Evolutionary conservation across 2,113 vertebrate genomes (phyloP), one percentile per base, ranked within the genome.

Genomic region (Morone chrysops): DNA sequence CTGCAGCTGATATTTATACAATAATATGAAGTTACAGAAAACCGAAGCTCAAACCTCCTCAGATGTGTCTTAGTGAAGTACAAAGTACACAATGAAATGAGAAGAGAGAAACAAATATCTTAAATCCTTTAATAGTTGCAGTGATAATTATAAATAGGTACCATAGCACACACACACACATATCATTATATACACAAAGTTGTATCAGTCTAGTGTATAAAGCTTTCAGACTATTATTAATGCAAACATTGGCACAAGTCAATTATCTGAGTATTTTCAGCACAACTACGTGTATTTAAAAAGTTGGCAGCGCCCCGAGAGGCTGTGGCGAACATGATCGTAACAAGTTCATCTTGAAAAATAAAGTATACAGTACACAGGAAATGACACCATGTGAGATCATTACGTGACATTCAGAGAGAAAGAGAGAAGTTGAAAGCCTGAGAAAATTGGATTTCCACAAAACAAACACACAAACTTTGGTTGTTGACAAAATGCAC

Each of bases 381-480:
- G 79, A 75, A 80, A 69, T 57, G 45, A 87, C 84, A 84, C 57
- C 22, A 20, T 47, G 79, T 74, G 70, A 88, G 80, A 78, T 56
- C 47, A 84, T 47, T 43, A 78, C 48, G 54, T 71, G 81, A 95
- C 92, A 94, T 92, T 94, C 87, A 91, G 86, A 86, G 70, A 80
- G 81, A 81, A 25, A 31, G 31, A 31, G 31, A 31, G 41, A 85
- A 57, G 18, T 71, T 41, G 8, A 79, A 81, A 88, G 89, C 94
- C 92, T 95, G 93, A 94, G 94, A 93, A 31, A 91, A 93, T 75
- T 50, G 6, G 72, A 91, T 70, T 83, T 78, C 56, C 74, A 85
- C 50, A 25, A 57, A 56, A 88, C 60, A 82, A 61, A 78, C 43
- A 47, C 67, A 63, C 81, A 87, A 81, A 93, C 90, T 96, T 95